Evolutionary conservation across 2,797 vertebrate species (phyloP).

Genomic region (Neopelma chrysocephalum): DNA sequence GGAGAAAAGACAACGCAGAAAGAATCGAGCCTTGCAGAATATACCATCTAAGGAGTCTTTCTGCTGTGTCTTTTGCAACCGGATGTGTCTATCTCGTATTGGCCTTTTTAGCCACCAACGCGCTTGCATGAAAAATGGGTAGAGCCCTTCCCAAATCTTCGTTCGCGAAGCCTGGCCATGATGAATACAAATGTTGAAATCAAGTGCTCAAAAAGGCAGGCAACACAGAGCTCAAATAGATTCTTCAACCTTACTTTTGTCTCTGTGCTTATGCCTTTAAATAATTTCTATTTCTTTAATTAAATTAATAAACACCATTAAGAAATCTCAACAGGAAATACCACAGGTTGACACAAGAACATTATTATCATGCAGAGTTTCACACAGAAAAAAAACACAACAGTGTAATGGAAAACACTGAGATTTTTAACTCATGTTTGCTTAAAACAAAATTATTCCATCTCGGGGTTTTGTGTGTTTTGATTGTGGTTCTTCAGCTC

Average conservation of each 20-base stretch:
- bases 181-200: not conserved
- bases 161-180: too few relatives aligned
- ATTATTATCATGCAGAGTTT: not conserved
- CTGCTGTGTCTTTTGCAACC: too few relatives aligned
- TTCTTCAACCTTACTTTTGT: not conserved
- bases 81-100: too few relatives aligned
- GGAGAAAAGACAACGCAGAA: too few relatives aligned
- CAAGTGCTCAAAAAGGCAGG: not conserved
- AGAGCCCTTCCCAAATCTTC: too few relatives aligned
- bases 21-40: too few relatives aligned
- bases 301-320: conserved; percentile 18
- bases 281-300: conserved; percentile 5
- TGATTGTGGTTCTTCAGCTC: not conserved
- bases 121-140: too few relatives aligned
- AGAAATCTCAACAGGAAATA: not conserved
- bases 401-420: not conserved
- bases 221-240: not conserved
- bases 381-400: not conserved
- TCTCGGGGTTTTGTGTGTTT: not conserved
- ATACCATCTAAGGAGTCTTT: too few relatives aligned
- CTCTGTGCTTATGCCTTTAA: not conserved
- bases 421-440: not conserved
- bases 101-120: too few relatives aligned
- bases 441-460: not conserved
- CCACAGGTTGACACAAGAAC: not conserved